Conservation (phyloP, 1,140 invertebrate species). For the Andricus grossulariae region DNA sequence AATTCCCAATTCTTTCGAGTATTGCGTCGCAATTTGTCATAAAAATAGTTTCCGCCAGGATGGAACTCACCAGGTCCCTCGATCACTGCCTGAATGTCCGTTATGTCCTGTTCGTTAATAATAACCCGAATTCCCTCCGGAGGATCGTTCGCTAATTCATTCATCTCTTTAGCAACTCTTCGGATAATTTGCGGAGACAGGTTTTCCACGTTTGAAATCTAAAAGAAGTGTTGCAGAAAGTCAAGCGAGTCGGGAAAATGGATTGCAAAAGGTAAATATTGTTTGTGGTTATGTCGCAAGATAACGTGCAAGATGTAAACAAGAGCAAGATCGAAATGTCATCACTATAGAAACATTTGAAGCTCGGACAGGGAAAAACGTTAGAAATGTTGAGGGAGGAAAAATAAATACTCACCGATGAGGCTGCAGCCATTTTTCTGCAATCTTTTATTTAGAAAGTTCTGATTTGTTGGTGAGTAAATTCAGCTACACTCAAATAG, state of each 20-base stretch:
- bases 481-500: no score
- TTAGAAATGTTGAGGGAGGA: neutral
- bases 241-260: neutral
- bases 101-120: constrained; percentile 93
- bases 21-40: neutral
- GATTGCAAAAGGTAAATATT: neutral
- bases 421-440: constrained; percentile 65
- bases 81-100: constrained; percentile 93
- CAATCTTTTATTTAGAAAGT: constrained; percentile 17
- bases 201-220: constrained; percentile 94
- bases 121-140: constrained; percentile 93
- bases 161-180: constrained; percentile 89
- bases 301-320: constrained; percentile 54
- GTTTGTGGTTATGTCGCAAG: neutral
- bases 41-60: neutral
- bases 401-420: constrained; percentile 61
- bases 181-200: constrained; percentile 94
- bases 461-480: neutral
- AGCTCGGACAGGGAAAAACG: neutral
- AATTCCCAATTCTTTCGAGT: neutral
- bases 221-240: constrained; percentile 47
- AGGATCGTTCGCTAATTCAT: constrained; percentile 84
- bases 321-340: constrained; percentile 19
- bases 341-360: neutral
- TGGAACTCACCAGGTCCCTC: constrained; percentile 86